Conservation (phyloP, 2,797 vertebrate species). For the Tarsius wallacei region DNA sequence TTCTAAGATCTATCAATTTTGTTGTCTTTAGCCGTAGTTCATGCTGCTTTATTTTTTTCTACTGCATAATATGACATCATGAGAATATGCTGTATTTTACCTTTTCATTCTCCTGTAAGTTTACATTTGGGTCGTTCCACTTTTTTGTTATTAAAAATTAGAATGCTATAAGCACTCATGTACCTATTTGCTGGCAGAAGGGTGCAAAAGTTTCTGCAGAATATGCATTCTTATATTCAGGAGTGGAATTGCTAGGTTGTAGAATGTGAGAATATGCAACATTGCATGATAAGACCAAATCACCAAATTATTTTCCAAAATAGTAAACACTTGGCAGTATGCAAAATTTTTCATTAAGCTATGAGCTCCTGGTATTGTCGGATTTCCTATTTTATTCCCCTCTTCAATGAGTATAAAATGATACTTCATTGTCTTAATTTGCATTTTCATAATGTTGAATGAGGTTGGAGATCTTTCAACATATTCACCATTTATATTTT, state of each 20-base stretch:
- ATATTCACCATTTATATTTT: not conserved
- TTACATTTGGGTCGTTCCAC: not conserved
- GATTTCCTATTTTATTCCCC: not conserved
- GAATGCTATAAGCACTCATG: not conserved
- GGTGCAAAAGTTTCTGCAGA: not conserved
- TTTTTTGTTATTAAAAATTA: not conserved
- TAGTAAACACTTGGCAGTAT: not conserved
- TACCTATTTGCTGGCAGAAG: not conserved
- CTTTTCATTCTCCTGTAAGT: not conserved
- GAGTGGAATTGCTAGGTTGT: not conserved
- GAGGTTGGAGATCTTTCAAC: not conserved
- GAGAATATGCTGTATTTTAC: not conserved
- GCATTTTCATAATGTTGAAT: not conserved
- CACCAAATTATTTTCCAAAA: not conserved
- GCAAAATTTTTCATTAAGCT: not conserved
- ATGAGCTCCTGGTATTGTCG: not conserved
- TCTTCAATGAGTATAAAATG: not conserved
- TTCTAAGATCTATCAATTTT: not conserved
- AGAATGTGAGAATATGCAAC: not conserved
- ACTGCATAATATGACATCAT: not conserved
- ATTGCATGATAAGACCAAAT: not conserved
- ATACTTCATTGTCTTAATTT: conserved; percentile 9
- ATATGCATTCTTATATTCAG: not conserved
- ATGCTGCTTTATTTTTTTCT: not conserved
- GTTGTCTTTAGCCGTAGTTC: not conserved